Conservation (phyloP, 2,888 invertebrate genomes). For the Pheosia gnoma region DNA sequence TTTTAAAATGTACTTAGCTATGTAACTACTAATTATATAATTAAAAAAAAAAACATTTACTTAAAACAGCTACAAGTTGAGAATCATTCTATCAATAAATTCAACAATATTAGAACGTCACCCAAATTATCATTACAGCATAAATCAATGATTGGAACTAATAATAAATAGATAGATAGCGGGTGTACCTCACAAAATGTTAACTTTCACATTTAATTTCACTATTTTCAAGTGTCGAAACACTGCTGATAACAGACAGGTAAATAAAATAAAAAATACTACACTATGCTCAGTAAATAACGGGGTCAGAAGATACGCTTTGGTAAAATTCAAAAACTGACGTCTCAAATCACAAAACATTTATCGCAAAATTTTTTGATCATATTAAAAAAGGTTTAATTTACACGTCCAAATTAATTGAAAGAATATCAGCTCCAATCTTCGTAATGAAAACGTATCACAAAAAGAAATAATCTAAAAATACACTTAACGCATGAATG, state of each 20-base stretch:
- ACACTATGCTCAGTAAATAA: conserved; percentile 41
- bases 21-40: too few relatives aligned
- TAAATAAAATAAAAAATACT: conserved; percentile 41
- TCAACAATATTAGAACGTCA: not conserved
- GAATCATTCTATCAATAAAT: too few relatives aligned
- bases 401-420: not conserved
- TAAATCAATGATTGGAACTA: not conserved
- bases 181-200: conserved; percentile 9
- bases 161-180: not conserved
- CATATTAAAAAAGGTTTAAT: not conserved
- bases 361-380: conserved; percentile 14
- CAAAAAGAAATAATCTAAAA: not conserved
- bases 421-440: not conserved
- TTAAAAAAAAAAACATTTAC: too few relatives aligned
- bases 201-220: conserved; percentile 30
- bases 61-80: too few relatives aligned
- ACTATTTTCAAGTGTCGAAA: conserved; percentile 19
- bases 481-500: conserved; percentile 3
- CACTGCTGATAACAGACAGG: conserved; percentile 26
- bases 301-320: conserved; percentile 53
- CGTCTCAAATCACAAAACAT: conserved; percentile 32
- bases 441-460: not conserved
- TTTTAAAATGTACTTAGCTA: too few relatives aligned
- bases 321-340: conserved; percentile 39
- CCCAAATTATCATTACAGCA: not conserved